Conservation (phyloP, 1,140 invertebrate species). For the Penaeus chinensis region DNA sequence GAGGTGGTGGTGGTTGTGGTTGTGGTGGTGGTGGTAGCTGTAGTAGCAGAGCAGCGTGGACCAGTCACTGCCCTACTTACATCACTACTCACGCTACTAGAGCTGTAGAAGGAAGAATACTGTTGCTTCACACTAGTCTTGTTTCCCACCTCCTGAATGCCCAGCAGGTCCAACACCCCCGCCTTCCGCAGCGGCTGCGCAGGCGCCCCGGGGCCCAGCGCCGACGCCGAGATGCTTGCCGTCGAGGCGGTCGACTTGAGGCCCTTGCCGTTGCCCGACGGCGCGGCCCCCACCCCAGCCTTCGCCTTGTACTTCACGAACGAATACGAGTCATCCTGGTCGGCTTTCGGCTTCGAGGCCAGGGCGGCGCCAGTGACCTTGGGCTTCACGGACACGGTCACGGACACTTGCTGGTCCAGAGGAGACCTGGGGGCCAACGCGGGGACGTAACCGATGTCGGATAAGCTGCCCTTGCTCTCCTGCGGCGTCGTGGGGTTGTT, state of each 20-base stretch:
- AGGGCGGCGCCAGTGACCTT: constrained; percentile 23
- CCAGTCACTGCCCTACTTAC: constrained; percentile 46
- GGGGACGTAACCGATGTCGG: constrained; percentile 41
- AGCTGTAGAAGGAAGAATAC: constrained; percentile 57
- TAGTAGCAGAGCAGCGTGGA: constrained; percentile 37
- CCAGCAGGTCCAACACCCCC: constrained; percentile 32
- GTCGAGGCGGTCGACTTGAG: constrained; percentile 24
- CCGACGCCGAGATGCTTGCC: constrained; percentile 3
- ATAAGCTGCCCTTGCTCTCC: too few species aligned
- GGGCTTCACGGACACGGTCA: constrained; percentile 54
- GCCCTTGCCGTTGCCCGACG: constrained; percentile 20
- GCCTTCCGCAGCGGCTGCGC: constrained; percentile 34
- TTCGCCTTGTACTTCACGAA: constrained; percentile 52
- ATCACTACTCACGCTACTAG: constrained; percentile 64
- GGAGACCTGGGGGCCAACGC: constrained; percentile 37
- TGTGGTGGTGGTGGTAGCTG: constrained; percentile 1
- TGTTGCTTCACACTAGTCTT: constrained; percentile 22
- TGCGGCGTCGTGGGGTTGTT: not conserved
- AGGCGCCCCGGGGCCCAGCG: not conserved
- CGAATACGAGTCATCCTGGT: constrained; percentile 35
- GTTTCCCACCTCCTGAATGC: constrained; percentile 46
- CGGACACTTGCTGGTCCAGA: constrained; percentile 3
- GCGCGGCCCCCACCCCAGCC: not conserved
- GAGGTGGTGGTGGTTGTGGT: not conserved
- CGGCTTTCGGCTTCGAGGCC: constrained; percentile 24